Evolutionary conservation across 2,888 invertebrate genomes (phyloP), one percentile per base, ranked within the genome.

Genomic region (Ornithoptera alexandrae): DNA sequence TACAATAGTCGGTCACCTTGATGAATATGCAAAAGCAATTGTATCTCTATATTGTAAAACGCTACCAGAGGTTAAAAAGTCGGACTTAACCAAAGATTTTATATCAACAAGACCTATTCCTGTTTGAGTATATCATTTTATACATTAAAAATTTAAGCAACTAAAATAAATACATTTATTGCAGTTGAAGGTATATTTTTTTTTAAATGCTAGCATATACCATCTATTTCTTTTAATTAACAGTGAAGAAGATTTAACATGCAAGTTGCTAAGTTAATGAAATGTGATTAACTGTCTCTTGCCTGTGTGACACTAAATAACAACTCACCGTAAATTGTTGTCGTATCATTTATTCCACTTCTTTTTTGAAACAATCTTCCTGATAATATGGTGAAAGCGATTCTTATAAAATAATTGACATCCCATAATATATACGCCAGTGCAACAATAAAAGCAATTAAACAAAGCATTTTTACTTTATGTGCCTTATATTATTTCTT

Each of bases 391-490:
- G 96, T 95, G 74, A 95, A 94, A n/a, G 94, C 88, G 69, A 95
- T 93, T 75, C 97, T 93, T 39, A 97, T 81, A 78, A 97, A 97
- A 78, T 97, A 97, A 81, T 96, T 96, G 2, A 97, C 95, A 85
- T 97, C 97, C 91, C 96, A 96, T 69, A 95, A 93, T 22, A 96
- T 86, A 80, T 96, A 97, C 50, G 96, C 85, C 50, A 96, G 81
- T 15, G 93, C 89, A 68, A 94, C 77, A 42, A 90, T 74, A 1
- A 86, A 79, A 58, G 82, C 83, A 73, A 90, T 75, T 60, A 88
- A 75, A 77, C 89, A 89, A 75, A 82, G 89, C 92, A 92, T 92
- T 76, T 73, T 81, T 20, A 39, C 30, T 30, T 4, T 24, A n/a
- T 7, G 6, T 46, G 8, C 10, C 4, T 42, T 8, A 46, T 22